Base-by-base conservation (phyloP, 2,888 invertebrate genomes). In the Panzeria rudis region DNA sequence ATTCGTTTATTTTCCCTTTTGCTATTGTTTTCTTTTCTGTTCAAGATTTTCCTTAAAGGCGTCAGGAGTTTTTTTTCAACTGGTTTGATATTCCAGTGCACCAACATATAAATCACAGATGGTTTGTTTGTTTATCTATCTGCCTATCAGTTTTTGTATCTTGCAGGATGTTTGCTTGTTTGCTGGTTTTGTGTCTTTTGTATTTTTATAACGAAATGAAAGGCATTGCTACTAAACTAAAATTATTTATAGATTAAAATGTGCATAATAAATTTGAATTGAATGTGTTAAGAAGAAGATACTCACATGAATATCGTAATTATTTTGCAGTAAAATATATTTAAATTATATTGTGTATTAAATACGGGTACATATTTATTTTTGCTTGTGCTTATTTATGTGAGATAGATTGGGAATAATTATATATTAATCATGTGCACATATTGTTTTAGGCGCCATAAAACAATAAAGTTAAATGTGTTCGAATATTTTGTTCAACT, bases 401-500 rank as follows among this genome's bases (percentile, higher is more conserved):
- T 56, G 64, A 15, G n/a, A 69, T 6, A 71, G 54, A 54, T 56
- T 41, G 29, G 29, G 11, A 56, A 62, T 44, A 78, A 78, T 78
- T 61, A 25, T 69, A 71, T 71, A 78, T 62, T 71, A 78, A 78
- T 71, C 61, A 62, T 29, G 23, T 29, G 25, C 59, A 68, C 9
- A 64, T 23, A 20, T 35, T 32, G 29, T 11, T 9, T n/a, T 25
- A 47, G 15, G 23, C 54, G 4, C 3, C 32, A 68, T 23, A 3
- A 23, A 50, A 23, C 9, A 50, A 9, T 11, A 11, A 35, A 56
- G 66, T 71, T 64, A 80, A 76, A 71, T 76, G 80, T 73, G 68
- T 54, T 73, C 44, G 73, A 73, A 73, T 83, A 62, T 73, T 69
- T 78, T 73, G 61, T 50, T 29, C 62, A 69, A 62, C 62, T 77